Evolutionary conservation across 2,888 invertebrate species (phyloP), one percentile per base, ranked within the genome.

Genomic region (Drosophila greeni): DNA sequence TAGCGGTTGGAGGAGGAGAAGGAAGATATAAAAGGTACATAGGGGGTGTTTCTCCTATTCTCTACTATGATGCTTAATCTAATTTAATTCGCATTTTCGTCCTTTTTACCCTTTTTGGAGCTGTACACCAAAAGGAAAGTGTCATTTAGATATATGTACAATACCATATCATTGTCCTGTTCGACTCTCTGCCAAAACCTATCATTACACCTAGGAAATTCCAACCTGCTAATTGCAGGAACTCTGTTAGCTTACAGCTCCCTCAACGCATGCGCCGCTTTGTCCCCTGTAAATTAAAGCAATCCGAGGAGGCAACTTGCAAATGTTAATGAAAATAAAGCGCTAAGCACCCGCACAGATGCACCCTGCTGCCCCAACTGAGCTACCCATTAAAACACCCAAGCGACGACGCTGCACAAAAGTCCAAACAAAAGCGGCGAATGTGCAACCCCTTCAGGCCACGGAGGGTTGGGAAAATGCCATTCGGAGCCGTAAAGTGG

Each of bases 251-350:
- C 5, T 69, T 57, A 72, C 67, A 66, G 67, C 4, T 23, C 12
- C 52, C 37, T 24, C 56, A 49, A 68, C 82, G 85, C 85, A 71
- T 80, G 80, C 81, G 84, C 71, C 53, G 33, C 31, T 54, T 43
- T 9, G 5, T n/a, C 7, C 29, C 20, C 31, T 20, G 45, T 14
- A 31, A 29, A 47, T 52, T 66, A 34, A 68, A 68, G 43, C 49
- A 40, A 55, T 61, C 64, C 66, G 65, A 72, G 68, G 42, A 45
- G 61, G 47, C 66, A 75, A 82, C 83, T 80, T 75, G 66, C 74
- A 70, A 75, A 80, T 82, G 83, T 82, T 81, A 81, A 82, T 81
- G 83, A 82, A 81, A 84, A 76, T 82, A 76, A 82, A 79, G 75
- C 55, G 66, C 61, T 75, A 78, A 75, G 59, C 49, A 65, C 66